A percentile compares a stretch with the other conserved stretches of the same genome.
Evolutionary conservation across 2,797 vertebrate genomes (phyloP).

Genomic region (Stomatorhinus walkeri): DNA sequence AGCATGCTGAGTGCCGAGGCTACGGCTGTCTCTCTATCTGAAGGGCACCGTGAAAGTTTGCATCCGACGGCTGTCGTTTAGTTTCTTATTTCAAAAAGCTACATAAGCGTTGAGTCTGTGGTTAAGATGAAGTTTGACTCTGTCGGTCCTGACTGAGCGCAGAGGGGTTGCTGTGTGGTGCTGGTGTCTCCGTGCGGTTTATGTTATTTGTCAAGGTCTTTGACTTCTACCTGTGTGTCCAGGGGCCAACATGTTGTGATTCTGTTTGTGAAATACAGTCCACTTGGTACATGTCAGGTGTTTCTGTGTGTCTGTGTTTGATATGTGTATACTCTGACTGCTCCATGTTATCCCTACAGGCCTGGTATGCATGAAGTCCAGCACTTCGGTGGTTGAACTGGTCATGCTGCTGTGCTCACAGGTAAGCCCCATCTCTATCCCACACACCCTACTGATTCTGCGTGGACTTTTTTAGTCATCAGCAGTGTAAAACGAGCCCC

Average conservation of each 20-base stretch:
- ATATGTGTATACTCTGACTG: background rate
- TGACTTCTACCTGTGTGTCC: background rate
- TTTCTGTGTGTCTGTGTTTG: background rate
- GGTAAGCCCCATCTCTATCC: conserved; percentile 57
- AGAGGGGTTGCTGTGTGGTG: background rate
- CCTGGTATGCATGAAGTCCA: conserved; percentile 97
- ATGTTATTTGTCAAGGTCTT: background rate
- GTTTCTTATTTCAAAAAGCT: background rate
- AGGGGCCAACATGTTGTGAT: background rate
- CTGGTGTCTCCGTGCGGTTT: background rate
- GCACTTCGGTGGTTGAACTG: conserved; percentile 94
- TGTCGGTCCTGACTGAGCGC: background rate
- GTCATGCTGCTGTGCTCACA: conserved; percentile 98
- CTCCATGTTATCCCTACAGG: conserved; percentile 55
- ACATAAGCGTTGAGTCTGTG: background rate
- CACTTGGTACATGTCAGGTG: background rate
- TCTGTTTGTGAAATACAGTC: background rate
- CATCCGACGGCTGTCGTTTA: background rate
- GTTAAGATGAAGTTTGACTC: background rate
- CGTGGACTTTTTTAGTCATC: background rate
- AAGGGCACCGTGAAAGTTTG: background rate
- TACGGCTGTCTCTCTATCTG: background rate
- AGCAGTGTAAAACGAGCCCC: background rate
- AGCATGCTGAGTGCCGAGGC: background rate
- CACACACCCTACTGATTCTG: background rate